phyloP scores from a whole-genome alignment of 2,888 invertebrate species.

The Hyles lineata region DNA sequence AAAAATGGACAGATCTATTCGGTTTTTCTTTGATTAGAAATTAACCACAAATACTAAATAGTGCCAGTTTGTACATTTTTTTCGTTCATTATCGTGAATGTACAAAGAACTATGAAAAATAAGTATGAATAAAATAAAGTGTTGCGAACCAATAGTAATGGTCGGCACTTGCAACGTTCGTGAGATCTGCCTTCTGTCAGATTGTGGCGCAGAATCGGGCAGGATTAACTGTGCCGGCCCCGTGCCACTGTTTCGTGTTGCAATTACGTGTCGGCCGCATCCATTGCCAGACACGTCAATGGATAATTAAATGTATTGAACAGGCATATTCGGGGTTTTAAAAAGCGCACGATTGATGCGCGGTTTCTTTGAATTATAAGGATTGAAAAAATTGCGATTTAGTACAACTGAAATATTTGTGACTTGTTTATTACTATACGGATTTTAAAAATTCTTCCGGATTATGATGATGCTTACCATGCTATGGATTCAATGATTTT shows the following conservation, averaged over 20 bases:
- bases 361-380: too few relatives aligned
- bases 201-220: constrained; percentile 63
- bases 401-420: too few relatives aligned
- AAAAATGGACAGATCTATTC: too few relatives aligned
- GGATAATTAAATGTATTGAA: constrained; percentile 11
- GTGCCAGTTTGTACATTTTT: too few relatives aligned
- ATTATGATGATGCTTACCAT: too few relatives aligned
- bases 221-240: constrained; percentile 65
- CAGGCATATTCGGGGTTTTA: not conserved
- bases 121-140: not conserved
- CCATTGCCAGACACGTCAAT: constrained; percentile 29
- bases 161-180: constrained; percentile 36
- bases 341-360: not conserved
- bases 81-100: too few relatives aligned
- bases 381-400: too few relatives aligned
- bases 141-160: constrained; percentile 18
- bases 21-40: too few relatives aligned
- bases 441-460: too few relatives aligned
- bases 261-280: constrained; percentile 41
- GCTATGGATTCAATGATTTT: too few relatives aligned
- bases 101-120: not conserved
- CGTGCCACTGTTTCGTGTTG: constrained; percentile 45
- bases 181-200: constrained; percentile 66
- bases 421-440: too few relatives aligned
- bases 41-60: too few relatives aligned